A percentile compares a stretch with the other conserved stretches of the same genome.
Evolutionary conservation across 2,797 vertebrate genomes (phyloP).

Genomic region (Danionella dracula): DNA sequence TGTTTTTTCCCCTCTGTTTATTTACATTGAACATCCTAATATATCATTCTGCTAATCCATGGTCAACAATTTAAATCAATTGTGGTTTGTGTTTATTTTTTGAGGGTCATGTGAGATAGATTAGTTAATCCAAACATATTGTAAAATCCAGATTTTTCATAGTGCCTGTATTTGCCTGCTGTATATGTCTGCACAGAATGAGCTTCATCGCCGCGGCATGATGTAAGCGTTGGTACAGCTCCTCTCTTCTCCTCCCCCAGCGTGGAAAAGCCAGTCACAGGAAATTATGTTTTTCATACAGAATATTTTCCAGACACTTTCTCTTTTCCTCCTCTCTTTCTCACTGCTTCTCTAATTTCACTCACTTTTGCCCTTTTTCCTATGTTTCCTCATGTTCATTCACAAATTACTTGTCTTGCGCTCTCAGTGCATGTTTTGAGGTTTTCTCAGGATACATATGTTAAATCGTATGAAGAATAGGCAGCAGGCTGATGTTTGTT

Average conservation of each 20-base stretch:
- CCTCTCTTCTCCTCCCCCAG: background rate
- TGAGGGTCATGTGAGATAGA: too few relatives aligned
- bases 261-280: slow-evolving; percentile 33
- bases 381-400: background rate
- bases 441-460: background rate
- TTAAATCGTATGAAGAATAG: background rate
- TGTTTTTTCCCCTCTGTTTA: too few relatives aligned
- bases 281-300: slow-evolving; percentile 31
- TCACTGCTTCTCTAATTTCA: background rate
- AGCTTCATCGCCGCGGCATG: slow-evolving; percentile 5
- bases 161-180: too few relatives aligned
- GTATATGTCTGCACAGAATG: background rate
- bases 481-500: background rate
- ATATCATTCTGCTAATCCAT: too few relatives aligned
- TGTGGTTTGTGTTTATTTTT: too few relatives aligned
- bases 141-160: too few relatives aligned
- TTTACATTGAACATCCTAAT: too few relatives aligned
- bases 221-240: slow-evolving; percentile 29
- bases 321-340: background rate
- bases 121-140: too few relatives aligned
- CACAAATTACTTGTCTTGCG: background rate
- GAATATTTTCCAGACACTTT: slow-evolving; percentile 8
- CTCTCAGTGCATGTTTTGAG: background rate
- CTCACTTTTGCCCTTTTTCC: background rate
- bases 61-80: too few relatives aligned